Conservation (phyloP, 2,888 invertebrate species). For the Neria commutata region DNA sequence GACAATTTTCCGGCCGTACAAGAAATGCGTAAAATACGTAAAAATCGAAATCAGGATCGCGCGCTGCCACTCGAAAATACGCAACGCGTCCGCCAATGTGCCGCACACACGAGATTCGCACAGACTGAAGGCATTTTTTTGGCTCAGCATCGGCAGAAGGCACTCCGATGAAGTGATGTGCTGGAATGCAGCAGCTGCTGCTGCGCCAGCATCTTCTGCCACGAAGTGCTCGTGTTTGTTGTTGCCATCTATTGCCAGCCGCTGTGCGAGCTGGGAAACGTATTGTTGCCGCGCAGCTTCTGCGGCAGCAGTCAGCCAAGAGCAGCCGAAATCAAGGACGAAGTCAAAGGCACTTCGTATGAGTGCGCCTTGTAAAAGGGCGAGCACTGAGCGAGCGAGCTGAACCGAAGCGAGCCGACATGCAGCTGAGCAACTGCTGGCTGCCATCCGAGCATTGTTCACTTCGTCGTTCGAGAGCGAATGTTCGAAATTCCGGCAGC, state of each 20-base stretch:
- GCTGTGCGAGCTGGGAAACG: constrained; percentile 31
- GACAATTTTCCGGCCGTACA: too few relatives aligned
- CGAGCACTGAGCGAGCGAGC: not conserved
- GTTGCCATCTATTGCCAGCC: constrained; percentile 17
- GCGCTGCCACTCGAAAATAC: not conserved
- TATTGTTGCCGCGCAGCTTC: constrained; percentile 34
- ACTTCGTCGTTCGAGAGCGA: too few relatives aligned
- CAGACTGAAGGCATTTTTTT: constrained; percentile 39
- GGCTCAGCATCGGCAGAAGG: not conserved
- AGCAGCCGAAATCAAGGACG: constrained; percentile 45
- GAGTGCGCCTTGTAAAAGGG: not conserved
- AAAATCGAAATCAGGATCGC: not conserved
- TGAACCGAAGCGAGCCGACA: not conserved
- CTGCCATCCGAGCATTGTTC: too few relatives aligned
- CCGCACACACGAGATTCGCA: constrained; percentile 49
- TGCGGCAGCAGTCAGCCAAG: not conserved
- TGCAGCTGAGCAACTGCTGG: too few relatives aligned
- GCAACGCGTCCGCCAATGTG: constrained; percentile 42
- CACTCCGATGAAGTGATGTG: not conserved
- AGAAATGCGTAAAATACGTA: constrained; percentile 1
- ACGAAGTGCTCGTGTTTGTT: too few relatives aligned
- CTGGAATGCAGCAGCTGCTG: not conserved
- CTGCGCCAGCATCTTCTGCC: constrained; percentile 5
- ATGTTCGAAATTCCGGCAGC: too few relatives aligned
- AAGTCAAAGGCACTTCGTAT: constrained; percentile 36